Evolutionary conservation across 2,888 invertebrate genomes (phyloP).

Genomic region (Leptura quadrifasciata): DNA sequence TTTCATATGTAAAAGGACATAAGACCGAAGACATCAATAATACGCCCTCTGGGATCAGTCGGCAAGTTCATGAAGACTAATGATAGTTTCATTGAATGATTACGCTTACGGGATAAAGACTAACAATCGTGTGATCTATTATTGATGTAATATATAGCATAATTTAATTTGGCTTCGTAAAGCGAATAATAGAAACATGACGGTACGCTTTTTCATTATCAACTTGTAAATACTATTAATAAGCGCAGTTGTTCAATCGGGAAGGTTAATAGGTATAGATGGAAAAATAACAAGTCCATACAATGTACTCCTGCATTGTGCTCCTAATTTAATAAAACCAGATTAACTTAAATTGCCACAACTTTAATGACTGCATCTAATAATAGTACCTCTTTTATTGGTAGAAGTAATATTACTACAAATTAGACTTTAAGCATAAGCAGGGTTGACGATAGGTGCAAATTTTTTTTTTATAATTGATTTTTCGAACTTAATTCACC

Average conservation of each 20-base stretch:
- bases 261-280: conserved; percentile 15
- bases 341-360: not conserved
- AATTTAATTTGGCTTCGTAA: conserved; percentile 41
- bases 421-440: too few relatives aligned
- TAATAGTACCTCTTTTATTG: too few relatives aligned
- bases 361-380: not conserved
- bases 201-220: conserved; percentile 29
- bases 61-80: conserved; percentile 64
- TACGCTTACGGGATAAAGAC: conserved; percentile 58
- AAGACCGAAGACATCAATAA: conserved; percentile 56
- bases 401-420: too few relatives aligned
- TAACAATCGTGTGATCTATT: conserved; percentile 54
- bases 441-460: too few relatives aligned
- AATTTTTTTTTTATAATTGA: too few relatives aligned
- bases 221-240: conserved; percentile 21
- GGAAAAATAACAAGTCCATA: conserved; percentile 21
- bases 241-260: conserved; percentile 20
- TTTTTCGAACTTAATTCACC: too few relatives aligned
- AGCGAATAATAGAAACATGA: conserved; percentile 30
- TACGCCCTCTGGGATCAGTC: conserved; percentile 53
- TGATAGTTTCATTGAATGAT: conserved; percentile 67
- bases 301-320: conserved; percentile 11
- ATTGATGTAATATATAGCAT: conserved; percentile 42
- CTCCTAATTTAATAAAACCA: not conserved
- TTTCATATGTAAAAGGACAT: conserved; percentile 43